Evolutionary conservation across 2,888 invertebrate species (phyloP), one percentile per base, ranked within the genome.

Genomic region (Camptogramma bilineatum): DNA sequence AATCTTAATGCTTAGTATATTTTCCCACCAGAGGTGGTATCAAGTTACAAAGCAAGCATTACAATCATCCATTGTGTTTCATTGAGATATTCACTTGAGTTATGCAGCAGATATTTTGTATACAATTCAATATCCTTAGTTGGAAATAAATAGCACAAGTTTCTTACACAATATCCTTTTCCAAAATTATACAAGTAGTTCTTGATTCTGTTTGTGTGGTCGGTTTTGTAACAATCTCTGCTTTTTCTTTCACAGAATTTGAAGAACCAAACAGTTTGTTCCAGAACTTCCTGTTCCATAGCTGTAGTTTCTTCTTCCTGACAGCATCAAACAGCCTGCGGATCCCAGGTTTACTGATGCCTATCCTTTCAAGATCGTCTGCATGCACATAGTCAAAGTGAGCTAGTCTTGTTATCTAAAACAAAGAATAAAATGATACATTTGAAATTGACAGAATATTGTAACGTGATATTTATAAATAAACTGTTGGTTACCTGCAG

Each of bases 361-460:
- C 99, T 81, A 99, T 97, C 81, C 97, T 97, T 82, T 98, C 98
- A 80, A 99, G 94, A 89, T 99, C 99, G 74, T 98, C 98, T 0
- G 97, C 93, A 79, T 97, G 97, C n/a, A 99, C 99, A 94, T 97
- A 98, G 79, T 99, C 98, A 86, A 99, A 99, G 90, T 99, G 99
- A 57, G 98, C 96, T 77, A 99, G 88, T 67, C 98, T 94, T 39
- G 99, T 98, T 63, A 99, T 96, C 95, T 97, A 94, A 70, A 87
- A 66, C 19, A 90, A 66, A 24, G 46, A 17, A n/a, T 28, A 28
- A 1, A 4, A 8, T 13, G 16, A 17, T 44, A 44, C 13, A 44
- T 17, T 44, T 44, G 17, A 16, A 8, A 16, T 34, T 39, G 34
- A 39, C 19, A 21, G 54, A 28, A 39, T 52, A 50, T 24, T 62